phyloP scores from a whole-genome alignment of 2,797 vertebrate genomes.

The Premnoplex brunnescens region DNA sequence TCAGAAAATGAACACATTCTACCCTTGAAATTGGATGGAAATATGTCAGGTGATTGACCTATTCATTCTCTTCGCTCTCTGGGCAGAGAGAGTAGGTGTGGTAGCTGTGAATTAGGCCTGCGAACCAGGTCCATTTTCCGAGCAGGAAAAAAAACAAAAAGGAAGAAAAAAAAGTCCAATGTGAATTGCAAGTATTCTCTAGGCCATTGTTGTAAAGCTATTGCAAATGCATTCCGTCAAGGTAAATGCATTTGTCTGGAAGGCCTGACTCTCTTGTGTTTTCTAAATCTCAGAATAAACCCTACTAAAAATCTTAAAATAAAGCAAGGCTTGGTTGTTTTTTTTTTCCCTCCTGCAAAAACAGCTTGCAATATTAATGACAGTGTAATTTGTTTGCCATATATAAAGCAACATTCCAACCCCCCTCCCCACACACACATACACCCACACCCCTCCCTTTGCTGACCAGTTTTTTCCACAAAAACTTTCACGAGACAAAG shows the following conservation, averaged over 20 bases:
- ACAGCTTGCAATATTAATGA: slow-evolving; percentile 92
- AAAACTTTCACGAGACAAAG: slow-evolving; percentile 52
- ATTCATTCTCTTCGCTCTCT: slow-evolving; percentile 90
- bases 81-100: slow-evolving; percentile 86
- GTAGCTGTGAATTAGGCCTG: slow-evolving; percentile 84
- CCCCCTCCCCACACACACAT: not conserved
- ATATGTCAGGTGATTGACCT: slow-evolving; percentile 99
- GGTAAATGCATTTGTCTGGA: slow-evolving; percentile 90
- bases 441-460: not conserved
- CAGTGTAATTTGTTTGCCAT: slow-evolving; percentile 86
- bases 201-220: slow-evolving; percentile 88
- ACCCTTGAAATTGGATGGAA: slow-evolving; percentile 99
- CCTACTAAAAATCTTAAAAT: slow-evolving; percentile 88
- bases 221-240: slow-evolving; percentile 91
- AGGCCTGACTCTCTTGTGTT: slow-evolving; percentile 87
- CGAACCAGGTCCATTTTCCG: slow-evolving; percentile 86
- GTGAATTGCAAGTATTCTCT: slow-evolving; percentile 90
- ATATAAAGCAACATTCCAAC: slow-evolving; percentile 74
- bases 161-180: slow-evolving; percentile 71
- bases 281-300: slow-evolving; percentile 87
- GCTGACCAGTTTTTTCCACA: slow-evolving; percentile 47
- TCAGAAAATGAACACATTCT: slow-evolving; percentile 99
- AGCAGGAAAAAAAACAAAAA: slow-evolving; percentile 56
- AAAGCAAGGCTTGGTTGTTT: slow-evolving; percentile 73
- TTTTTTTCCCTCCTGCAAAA: slow-evolving; percentile 53